phyloP scores from a whole-genome alignment of 2,113 vertebrate genomes.

The Salvelinus namaycush region DNA sequence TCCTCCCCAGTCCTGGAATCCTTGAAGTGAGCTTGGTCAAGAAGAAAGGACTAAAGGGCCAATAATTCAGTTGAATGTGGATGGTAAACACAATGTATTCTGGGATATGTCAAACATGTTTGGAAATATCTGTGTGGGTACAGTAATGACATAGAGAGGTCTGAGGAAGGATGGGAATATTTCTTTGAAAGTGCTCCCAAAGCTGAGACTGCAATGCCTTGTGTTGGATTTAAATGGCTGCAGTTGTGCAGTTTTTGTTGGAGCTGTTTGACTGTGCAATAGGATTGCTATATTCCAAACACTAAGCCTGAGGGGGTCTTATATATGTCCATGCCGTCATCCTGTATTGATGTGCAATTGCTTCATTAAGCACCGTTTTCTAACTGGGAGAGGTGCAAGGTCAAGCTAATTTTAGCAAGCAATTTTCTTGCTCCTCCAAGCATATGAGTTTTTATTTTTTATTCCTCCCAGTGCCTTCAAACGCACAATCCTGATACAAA shows the following conservation, averaged over 20 bases:
- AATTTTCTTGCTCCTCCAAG: slow-evolving; percentile 58
- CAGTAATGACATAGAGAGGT: neutral
- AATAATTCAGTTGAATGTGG: neutral
- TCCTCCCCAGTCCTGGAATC: neutral
- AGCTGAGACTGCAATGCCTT: no score
- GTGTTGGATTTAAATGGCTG: neutral
- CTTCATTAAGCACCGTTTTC: slow-evolving; percentile 63
- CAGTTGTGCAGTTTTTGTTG: slow-evolving; percentile 12
- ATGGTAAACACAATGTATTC: no score
- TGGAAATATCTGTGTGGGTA: neutral
- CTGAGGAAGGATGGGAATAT: no score
- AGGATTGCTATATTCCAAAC: no score
- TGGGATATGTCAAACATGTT: no score
- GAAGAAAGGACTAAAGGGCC: neutral
- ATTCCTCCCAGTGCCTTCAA: neutral
- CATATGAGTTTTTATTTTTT: slow-evolving; percentile 22
- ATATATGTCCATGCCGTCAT: slow-evolving; percentile 39
- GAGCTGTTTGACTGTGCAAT: slow-evolving; percentile 24
- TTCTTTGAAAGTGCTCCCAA: neutral
- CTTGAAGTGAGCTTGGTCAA: neutral
- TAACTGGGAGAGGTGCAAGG: slow-evolving; percentile 54
- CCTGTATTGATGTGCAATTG: slow-evolving; percentile 42
- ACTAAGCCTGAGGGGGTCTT: slow-evolving; percentile 11
- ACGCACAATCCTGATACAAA: neutral
- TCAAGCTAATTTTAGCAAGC: slow-evolving; percentile 62